Percentiles rank a stretch among this genome's conserved stretches.
Evolutionary conservation across 2,797 vertebrate genomes (phyloP).

Genomic region (Poeciliopsis paucimaculata): DNA sequence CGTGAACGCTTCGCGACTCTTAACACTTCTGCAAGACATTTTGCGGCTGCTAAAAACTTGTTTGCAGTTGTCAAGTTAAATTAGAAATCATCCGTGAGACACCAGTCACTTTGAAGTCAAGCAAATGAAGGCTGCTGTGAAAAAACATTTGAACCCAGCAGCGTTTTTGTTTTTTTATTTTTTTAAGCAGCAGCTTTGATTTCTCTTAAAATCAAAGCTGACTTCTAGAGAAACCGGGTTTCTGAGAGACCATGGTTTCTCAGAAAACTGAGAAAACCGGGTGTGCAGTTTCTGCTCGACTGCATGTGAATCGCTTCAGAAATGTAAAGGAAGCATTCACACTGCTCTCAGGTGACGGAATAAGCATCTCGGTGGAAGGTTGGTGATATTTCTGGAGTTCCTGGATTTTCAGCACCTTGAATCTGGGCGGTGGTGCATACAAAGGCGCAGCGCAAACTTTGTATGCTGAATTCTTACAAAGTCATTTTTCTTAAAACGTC

Average conservation of each 20-base stretch:
- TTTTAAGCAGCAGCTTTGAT: neutral
- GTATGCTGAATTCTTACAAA: neutral
- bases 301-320: neutral
- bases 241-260: too few relatives aligned
- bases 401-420: neutral
- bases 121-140: neutral
- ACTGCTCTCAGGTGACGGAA: too few relatives aligned
- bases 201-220: neutral
- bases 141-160: neutral
- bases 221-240: too few relatives aligned
- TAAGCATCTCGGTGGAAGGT: neutral
- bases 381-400: neutral
- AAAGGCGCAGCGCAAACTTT: neutral
- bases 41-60: neutral
- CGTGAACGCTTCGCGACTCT: neutral
- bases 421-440: too few relatives aligned
- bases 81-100: neutral
- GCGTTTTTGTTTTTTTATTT: neutral
- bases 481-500: neutral
- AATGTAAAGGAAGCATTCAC: neutral
- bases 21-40: neutral
- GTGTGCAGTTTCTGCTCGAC: neutral
- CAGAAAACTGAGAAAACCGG: neutral
- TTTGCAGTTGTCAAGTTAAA: neutral
- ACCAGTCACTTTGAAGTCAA: neutral